Percentiles rank a stretch among this genome's conserved stretches.
Conservation (phyloP, 2,113 vertebrate species). For the Tonatia bakeri region DNA sequence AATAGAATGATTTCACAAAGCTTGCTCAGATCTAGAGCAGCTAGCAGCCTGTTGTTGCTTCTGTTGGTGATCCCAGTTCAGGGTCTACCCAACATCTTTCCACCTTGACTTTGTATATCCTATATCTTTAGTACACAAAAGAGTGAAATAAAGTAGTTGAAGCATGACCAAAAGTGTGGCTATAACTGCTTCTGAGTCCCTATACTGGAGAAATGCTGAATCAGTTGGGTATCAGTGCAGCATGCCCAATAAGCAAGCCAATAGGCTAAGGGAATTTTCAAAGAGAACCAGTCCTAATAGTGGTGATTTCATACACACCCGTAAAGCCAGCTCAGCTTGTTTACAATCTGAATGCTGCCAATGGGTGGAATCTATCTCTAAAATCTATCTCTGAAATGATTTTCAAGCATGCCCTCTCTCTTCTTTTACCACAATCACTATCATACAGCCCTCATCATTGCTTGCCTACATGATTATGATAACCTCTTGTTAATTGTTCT, state of each 20-base stretch:
- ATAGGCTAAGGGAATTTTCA: background rate
- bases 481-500: background rate
- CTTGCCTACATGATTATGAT: background rate
- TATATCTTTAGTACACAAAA: background rate
- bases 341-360: background rate
- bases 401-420: background rate
- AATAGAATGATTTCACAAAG: background rate
- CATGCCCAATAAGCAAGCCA: background rate
- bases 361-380: background rate
- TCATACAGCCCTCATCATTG: background rate
- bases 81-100: background rate
- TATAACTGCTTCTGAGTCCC: background rate
- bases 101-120: background rate
- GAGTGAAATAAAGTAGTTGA: background rate
- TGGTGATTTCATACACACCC: background rate
- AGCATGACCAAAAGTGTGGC: background rate
- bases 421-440: background rate
- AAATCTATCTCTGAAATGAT: background rate
- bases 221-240: rapidly evolving
- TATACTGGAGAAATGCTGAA: background rate
- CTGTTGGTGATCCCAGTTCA: background rate
- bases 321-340: background rate
- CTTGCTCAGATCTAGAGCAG: background rate
- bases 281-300: background rate
- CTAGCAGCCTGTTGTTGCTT: background rate